Evolutionary conservation across 2,113 vertebrate genomes (phyloP).

Genomic region (Geococcyx californianus): DNA sequence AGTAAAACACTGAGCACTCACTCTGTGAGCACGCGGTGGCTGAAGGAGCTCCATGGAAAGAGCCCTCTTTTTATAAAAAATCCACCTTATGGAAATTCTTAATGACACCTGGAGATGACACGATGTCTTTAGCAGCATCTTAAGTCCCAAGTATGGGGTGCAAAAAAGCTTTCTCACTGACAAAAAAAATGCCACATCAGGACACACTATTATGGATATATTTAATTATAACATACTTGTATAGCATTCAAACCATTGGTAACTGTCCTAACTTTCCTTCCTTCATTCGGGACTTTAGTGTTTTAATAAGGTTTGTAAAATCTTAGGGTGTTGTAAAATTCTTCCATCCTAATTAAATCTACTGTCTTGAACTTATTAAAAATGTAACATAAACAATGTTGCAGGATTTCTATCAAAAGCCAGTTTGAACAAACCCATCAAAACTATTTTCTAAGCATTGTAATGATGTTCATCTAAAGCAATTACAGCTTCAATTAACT

Average conservation of each 20-base stretch:
- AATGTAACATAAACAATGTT: background rate
- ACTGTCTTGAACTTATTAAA: background rate
- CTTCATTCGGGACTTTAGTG: background rate
- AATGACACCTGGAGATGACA: background rate
- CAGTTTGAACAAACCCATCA: background rate
- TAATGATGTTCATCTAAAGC: background rate
- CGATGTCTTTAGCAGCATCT: background rate
- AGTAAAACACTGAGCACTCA: background rate
- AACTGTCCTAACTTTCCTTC: background rate
- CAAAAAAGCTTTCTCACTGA: background rate
- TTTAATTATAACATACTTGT: background rate
- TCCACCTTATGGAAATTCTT: background rate
- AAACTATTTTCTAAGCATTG: background rate
- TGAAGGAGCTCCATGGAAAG: background rate
- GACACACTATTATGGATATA: background rate
- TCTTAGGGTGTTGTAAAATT: background rate
- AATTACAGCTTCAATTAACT: slow-evolving; percentile 33
- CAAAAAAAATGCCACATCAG: background rate
- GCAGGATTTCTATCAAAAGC: background rate
- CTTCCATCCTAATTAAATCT: background rate
- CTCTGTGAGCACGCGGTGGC: background rate
- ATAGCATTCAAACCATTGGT: background rate
- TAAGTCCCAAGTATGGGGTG: background rate
- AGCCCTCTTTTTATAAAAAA: background rate
- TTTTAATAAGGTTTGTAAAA: background rate